Evolutionary conservation across 2,797 vertebrate genomes (phyloP), one percentile per base, ranked within the genome.

Genomic region (Lates japonicus): DNA sequence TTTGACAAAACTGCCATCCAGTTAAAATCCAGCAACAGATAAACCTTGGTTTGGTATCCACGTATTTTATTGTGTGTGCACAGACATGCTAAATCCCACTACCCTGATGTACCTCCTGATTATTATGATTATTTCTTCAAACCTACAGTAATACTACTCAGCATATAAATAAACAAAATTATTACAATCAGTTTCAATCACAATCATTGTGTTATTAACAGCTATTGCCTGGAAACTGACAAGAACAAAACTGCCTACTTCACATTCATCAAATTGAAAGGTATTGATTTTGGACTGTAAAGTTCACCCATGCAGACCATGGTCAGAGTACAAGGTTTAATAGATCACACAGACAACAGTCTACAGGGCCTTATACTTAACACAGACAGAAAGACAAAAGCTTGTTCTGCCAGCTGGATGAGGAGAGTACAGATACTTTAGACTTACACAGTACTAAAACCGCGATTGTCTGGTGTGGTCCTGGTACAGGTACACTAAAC

Each of bases 341-440:
- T 88, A 84, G 88, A 83, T 87, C 78, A 77, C 81, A 52, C 29
- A 37, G 67, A 33, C 59, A 52, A 67, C 41, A 41, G 72, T 75
- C 59, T 31, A 33, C n/a, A 60, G 37, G 52, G 72, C 60, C 65
- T 93, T 88, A 89, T 14, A 78, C n/a, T n/a, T 78, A 94, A 90
- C 61, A 61, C 79, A 78, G 72, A 82, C 16, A 54, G 66, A 74
- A 16, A 61, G 69, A 74, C 70, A 78, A 72, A 77, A 74, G 49
- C 60, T 59, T 74, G 52, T 60, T 46, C 70, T 61, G 71, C 59
- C 66, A 52, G 74, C 68, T 72, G 46, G 29, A 74, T 52, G 20
- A n/a, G n/a, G 25, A 63, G 10, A 58, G 61, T 7, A 42, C 52
- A 51, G 48, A 82, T 49, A 70, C 70, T 87, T 82, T 61, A 72